These are phyloP conservation scores for Uria aalge DNA, from an alignment of 2,113 vertebrate genomes.

Conservation along the genomic window DNA sequence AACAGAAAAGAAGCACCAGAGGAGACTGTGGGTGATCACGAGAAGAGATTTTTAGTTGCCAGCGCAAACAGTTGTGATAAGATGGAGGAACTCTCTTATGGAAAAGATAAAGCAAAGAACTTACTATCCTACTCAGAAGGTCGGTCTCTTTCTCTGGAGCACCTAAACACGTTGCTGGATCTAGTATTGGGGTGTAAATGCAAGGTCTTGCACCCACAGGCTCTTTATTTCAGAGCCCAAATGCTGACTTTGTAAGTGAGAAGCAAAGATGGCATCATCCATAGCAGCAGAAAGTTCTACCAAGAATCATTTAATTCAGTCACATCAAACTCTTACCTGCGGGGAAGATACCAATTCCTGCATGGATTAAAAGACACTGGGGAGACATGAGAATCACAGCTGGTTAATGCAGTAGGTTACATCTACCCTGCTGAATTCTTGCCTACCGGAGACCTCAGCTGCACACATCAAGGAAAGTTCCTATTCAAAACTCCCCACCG, in stretches of 20 bases:
- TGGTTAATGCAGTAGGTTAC: neutral
- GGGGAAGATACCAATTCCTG: neutral
- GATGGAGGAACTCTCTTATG: neutral
- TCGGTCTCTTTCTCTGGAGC: neutral
- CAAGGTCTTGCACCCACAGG: neutral
- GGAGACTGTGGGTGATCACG: neutral
- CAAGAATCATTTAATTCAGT: neutral
- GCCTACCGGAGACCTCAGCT: neutral
- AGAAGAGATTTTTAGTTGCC: neutral
- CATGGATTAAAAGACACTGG: neutral
- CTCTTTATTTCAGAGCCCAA: neutral
- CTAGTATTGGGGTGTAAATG: neutral
- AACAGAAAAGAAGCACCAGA: neutral
- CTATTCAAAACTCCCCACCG: neutral
- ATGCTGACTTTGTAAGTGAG: neutral
- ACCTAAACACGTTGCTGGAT: neutral
- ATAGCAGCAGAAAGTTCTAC: neutral
- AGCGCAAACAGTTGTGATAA: neutral
- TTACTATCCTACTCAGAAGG: too few species aligned
- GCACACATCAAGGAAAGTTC: neutral
- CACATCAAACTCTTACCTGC: neutral
- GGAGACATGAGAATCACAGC: neutral
- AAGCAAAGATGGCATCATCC: neutral
- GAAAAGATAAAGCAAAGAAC: neutral
- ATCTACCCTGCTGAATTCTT: neutral